Conservation (phyloP, 2,113 vertebrate species). For the Leiothrix lutea region DNA sequence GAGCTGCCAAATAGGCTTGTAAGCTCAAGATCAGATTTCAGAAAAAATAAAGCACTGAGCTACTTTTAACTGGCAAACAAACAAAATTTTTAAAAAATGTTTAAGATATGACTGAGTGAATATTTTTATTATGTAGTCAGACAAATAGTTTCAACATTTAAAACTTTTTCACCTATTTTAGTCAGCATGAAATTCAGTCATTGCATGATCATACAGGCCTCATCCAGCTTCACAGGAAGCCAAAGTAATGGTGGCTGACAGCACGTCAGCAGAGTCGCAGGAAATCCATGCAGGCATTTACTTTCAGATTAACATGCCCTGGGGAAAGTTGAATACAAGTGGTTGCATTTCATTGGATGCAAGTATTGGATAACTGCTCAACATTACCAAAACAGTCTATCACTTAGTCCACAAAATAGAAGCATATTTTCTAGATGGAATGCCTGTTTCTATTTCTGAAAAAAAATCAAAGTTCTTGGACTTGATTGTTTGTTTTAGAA, state of each 20-base stretch:
- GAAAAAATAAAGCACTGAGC: background rate
- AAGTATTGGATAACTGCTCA: background rate
- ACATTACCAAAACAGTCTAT: background rate
- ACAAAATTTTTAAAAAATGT: background rate
- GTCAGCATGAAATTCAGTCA: background rate
- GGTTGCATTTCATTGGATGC: background rate
- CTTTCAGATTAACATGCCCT: background rate
- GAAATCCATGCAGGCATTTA: background rate
- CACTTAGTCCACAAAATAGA: background rate
- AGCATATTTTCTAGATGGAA: background rate
- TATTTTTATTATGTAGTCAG: background rate
- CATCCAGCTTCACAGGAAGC: background rate
- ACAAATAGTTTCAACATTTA: background rate
- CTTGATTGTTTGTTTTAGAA: background rate
- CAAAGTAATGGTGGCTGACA: background rate
- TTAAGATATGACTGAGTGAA: background rate
- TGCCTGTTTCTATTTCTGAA: background rate
- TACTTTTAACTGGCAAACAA: background rate
- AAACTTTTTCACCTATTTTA: background rate
- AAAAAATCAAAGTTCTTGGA: background rate
- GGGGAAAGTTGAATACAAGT: background rate
- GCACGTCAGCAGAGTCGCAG: accelerated
- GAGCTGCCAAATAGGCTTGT: background rate
- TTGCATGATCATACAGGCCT: background rate
- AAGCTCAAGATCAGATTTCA: background rate